phyloP scores from a whole-genome alignment of 2,888 invertebrate genomes.

The Chorisops tibialis region DNA sequence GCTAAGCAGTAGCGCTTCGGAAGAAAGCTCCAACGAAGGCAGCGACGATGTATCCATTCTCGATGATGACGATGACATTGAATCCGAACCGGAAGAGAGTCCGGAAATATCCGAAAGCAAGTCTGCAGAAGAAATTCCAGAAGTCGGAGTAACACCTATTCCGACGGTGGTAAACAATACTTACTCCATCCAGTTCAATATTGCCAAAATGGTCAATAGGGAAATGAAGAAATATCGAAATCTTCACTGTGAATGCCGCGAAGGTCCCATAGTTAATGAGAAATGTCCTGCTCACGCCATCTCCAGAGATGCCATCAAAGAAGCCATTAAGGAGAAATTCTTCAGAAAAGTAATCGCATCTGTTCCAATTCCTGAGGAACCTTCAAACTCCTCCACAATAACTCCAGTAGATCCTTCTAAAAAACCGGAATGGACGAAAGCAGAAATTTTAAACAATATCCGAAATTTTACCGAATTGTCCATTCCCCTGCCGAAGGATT shows the following conservation, averaged over 20 bases:
- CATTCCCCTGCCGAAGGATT: no score
- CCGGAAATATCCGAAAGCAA: background rate
- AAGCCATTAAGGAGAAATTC: conserved; percentile 28
- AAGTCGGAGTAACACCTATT: background rate
- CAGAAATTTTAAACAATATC: no score
- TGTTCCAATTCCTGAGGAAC: background rate
- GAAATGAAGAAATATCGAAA: conserved; percentile 27
- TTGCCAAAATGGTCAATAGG: conserved; percentile 29
- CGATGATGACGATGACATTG: no score
- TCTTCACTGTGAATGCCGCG: conserved; percentile 30
- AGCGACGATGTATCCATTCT: no score
- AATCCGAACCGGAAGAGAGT: no score
- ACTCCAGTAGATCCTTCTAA: no score
- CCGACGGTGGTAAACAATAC: background rate
- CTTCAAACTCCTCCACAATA: no score
- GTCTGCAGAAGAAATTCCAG: background rate
- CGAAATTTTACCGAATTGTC: no score
- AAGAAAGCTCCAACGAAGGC: no score
- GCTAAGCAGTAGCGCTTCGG: no score
- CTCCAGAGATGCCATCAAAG: conserved; percentile 32
- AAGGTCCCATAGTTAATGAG: conserved; percentile 30
- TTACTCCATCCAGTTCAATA: conserved; percentile 29
- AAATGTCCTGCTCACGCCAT: conserved; percentile 3
- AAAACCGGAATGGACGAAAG: no score
- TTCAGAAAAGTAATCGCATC: conserved; percentile 3